Evolutionary conservation across 2,888 invertebrate genomes (phyloP).

Genomic region (Caenorhabditis japonica): DNA sequence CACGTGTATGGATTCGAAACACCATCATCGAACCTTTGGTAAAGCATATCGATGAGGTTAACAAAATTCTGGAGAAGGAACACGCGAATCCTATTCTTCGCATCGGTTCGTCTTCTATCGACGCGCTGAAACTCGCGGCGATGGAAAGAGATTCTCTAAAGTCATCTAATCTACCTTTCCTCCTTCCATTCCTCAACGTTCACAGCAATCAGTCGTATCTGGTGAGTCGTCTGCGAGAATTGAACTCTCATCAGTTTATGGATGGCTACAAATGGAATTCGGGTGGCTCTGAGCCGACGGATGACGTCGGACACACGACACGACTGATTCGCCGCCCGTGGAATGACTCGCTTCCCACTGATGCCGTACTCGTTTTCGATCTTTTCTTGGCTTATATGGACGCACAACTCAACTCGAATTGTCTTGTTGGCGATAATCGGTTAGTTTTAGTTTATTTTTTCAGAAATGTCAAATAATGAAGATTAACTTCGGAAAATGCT

Average conservation of each 20-base stretch:
- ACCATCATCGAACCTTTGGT: constrained; percentile 56
- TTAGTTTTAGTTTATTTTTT: constrained; percentile 7
- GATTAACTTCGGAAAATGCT: no score
- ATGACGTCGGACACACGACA: constrained; percentile 33
- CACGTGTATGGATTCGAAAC: constrained; percentile 61
- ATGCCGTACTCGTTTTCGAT: constrained; percentile 58
- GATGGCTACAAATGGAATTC: constrained; percentile 60
- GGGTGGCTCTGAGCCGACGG: constrained; percentile 60
- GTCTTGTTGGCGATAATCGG: constrained; percentile 57
- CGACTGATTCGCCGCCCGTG: constrained; percentile 53
- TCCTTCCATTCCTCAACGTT: constrained; percentile 56
- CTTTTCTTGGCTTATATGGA: constrained; percentile 65
- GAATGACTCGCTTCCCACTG: constrained; percentile 62
- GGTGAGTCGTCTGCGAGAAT: constrained; percentile 55
- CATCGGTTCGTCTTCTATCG: constrained; percentile 56
- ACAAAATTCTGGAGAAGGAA: constrained; percentile 57
- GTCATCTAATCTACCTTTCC: constrained; percentile 57
- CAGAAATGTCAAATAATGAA: no score
- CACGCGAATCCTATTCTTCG: constrained; percentile 56
- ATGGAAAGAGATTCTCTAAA: constrained; percentile 47
- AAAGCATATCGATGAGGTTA: constrained; percentile 55
- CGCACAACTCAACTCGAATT: constrained; percentile 57
- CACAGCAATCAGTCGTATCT: constrained; percentile 61
- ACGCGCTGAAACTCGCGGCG: constrained; percentile 56
- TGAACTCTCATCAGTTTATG: constrained; percentile 55